Percentiles rank a stretch among this genome's conserved stretches.
phyloP scores from a whole-genome alignment of 2,113 vertebrate genomes.

The Narcine bancroftii region DNA sequence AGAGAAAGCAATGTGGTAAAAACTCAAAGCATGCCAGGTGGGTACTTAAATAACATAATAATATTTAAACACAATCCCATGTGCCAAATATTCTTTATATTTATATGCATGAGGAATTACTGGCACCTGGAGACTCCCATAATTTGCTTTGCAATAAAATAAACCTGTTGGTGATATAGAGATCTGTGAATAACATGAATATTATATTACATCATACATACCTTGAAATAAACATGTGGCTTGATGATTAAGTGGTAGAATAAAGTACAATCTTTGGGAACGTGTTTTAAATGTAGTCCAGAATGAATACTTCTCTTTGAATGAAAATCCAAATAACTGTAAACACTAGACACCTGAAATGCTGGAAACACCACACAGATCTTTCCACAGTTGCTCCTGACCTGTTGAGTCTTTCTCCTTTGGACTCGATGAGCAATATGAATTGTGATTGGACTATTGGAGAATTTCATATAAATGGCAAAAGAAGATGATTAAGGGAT shows the following conservation, averaged over 20 bases:
- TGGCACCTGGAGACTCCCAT: neutral
- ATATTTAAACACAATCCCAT: neutral
- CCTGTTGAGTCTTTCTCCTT: no score
- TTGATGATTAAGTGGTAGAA: neutral
- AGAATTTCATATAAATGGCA: no score
- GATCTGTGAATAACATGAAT: neutral
- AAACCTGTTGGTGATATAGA: neutral
- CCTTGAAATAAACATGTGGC: slow-evolving; percentile 2
- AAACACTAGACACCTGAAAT: no score
- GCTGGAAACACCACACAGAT: no score
- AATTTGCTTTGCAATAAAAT: slow-evolving; percentile 8
- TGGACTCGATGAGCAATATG: no score
- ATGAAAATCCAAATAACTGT: no score
- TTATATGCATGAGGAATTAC: slow-evolving; percentile 17
- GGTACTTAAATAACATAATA: neutral
- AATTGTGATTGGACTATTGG: no score
- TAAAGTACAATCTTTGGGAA: neutral
- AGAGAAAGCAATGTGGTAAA: neutral
- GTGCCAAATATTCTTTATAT: neutral
- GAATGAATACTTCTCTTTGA: neutral
- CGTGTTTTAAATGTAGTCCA: neutral
- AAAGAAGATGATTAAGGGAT: no score
- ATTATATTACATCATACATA: neutral
- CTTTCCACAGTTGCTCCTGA: no score
- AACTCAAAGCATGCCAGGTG: neutral